Evolutionary conservation across 37 sponge, comb jelly and placozoan genomes (phyloP).

Genomic region (Axinella damicornis): DNA sequence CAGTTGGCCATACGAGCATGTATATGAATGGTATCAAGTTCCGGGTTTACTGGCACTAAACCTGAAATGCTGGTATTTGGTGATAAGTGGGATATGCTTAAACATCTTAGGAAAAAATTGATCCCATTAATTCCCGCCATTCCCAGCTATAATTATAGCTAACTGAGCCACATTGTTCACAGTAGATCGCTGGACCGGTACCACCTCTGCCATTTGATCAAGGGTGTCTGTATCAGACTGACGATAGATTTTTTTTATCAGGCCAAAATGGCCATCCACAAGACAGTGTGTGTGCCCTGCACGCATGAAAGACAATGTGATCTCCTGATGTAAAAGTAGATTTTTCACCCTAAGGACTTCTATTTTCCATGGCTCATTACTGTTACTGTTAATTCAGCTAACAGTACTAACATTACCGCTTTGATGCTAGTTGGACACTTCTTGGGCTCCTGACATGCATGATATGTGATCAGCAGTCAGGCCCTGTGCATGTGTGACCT

Average conservation of each 20-base stretch:
- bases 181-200: constrained; percentile 21
- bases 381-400: too few relatives aligned
- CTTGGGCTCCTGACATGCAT: too few relatives aligned
- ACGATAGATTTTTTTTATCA: constrained; percentile 52
- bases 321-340: constrained; percentile 44
- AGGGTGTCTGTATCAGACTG: constrained; percentile 50
- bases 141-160: constrained; percentile 56
- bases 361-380: too few relatives aligned
- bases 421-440: constrained; percentile 30
- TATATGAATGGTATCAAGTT: too few relatives aligned
- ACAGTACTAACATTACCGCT: too few relatives aligned
- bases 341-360: too few relatives aligned
- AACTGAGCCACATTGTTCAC: constrained; percentile 45
- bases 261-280: constrained; percentile 56
- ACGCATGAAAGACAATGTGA: constrained; percentile 30
- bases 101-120: constrained; percentile 9
- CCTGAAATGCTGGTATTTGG: constrained; percentile 35
- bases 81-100: constrained; percentile 29
- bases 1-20: too few relatives aligned
- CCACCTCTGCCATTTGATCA: constrained; percentile 37
- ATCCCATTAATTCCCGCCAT: constrained; percentile 66
- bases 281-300: constrained; percentile 45
- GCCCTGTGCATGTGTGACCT: too few relatives aligned
- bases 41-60: not conserved
- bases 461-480: too few relatives aligned